Percentiles rank a stretch among this genome's conserved stretches.
Evolutionary conservation across 1,140 invertebrate species (phyloP).

Genomic region (Hylyphantes graminicola): DNA sequence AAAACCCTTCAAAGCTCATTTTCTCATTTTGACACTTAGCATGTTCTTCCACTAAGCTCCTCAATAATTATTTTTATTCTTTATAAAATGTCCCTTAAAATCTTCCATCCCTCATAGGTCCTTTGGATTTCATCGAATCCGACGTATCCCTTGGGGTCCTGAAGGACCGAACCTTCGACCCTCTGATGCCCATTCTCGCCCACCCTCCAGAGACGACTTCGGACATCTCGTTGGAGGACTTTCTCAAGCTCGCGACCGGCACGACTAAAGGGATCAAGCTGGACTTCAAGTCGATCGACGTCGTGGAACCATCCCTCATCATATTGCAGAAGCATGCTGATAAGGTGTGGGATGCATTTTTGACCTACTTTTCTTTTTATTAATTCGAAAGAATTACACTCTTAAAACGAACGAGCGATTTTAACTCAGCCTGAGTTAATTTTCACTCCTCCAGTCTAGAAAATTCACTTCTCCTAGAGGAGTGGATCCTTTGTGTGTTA

Average conservation of each 20-base stretch:
- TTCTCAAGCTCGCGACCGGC: constrained; percentile 74
- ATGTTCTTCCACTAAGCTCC: too few species aligned
- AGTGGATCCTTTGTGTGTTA: too few species aligned
- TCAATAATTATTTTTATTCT: too few species aligned
- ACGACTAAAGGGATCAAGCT: constrained; percentile 81
- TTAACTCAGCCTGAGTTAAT: too few species aligned
- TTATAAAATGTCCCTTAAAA: too few species aligned
- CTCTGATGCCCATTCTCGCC: constrained; percentile 82
- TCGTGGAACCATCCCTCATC: constrained; percentile 75
- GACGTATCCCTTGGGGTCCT: constrained; percentile 80
- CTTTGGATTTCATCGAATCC: constrained; percentile 84
- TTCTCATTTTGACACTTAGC: too few species aligned
- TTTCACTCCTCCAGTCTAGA: too few species aligned
- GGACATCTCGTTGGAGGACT: constrained; percentile 80
- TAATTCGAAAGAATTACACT: too few species aligned
- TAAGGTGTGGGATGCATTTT: constrained; percentile 69
- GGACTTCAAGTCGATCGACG: constrained; percentile 85
- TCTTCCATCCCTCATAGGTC: background rate
- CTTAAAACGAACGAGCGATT: too few species aligned
- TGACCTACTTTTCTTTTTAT: too few species aligned
- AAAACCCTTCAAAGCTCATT: too few species aligned
- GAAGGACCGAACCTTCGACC: constrained; percentile 67
- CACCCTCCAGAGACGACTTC: constrained; percentile 80
- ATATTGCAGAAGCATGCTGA: constrained; percentile 70
- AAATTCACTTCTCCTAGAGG: too few species aligned